phyloP scores from a whole-genome alignment of 2,888 invertebrate genomes.

The Agrypnus murinus region DNA sequence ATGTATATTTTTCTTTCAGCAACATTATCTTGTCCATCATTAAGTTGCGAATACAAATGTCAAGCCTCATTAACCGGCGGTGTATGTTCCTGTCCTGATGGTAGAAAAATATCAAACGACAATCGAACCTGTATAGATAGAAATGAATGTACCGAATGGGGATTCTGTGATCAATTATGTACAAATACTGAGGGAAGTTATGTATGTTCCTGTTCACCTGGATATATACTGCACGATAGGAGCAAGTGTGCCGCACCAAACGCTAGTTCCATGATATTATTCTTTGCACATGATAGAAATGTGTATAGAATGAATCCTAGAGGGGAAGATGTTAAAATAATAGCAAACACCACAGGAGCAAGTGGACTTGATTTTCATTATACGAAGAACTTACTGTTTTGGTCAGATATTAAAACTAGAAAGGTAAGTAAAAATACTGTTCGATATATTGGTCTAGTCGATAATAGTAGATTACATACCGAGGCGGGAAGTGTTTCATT shows the following conservation, averaged over 20 bases:
- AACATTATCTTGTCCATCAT: constrained; percentile 84
- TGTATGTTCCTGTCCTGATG: constrained; percentile 90
- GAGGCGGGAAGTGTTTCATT: no score
- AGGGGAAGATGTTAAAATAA: constrained; percentile 77
- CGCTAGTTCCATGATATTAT: constrained; percentile 76
- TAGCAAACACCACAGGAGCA: constrained; percentile 89
- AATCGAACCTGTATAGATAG: constrained; percentile 92
- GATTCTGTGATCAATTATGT: constrained; percentile 96
- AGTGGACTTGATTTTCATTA: constrained; percentile 92
- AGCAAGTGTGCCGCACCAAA: constrained; percentile 79
- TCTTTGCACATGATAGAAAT: constrained; percentile 82
- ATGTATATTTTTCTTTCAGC: no score
- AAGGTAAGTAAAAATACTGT: constrained; percentile 81
- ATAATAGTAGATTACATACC: no score
- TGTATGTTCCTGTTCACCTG: constrained; percentile 87
- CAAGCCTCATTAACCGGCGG: constrained; percentile 93
- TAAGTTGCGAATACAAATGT: constrained; percentile 94
- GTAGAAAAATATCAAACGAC: constrained; percentile 87
- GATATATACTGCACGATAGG: constrained; percentile 70
- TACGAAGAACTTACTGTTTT: constrained; percentile 84
- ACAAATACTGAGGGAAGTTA: constrained; percentile 91
- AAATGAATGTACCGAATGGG: constrained; percentile 94
- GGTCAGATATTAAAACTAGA: constrained; percentile 92
- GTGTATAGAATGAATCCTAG: constrained; percentile 82
- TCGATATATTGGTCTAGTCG: no score